Conservation (phyloP, 1,140 invertebrate species). For the Drosophila elegans region DNA sequence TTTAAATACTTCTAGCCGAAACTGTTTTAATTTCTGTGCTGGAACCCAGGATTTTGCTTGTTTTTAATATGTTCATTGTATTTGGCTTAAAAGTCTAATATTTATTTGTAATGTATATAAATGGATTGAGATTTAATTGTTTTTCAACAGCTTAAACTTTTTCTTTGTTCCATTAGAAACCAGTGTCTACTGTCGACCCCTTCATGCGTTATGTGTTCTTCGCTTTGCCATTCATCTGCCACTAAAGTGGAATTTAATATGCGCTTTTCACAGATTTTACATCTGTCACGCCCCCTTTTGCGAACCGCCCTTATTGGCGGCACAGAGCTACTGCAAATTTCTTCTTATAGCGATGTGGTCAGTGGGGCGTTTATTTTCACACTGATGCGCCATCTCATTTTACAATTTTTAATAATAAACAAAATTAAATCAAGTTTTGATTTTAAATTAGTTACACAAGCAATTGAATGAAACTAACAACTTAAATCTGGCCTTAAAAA, state of each 20-base stretch:
- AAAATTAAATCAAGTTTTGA: no score
- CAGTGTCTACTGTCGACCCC: slow-evolving; percentile 9
- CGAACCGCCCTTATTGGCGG: background rate
- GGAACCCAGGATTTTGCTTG: no score
- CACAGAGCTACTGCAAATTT: background rate
- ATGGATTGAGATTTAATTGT: no score
- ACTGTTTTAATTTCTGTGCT: no score
- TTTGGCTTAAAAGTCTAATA: no score
- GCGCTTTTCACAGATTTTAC: background rate
- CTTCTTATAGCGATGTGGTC: slow-evolving; percentile 12
- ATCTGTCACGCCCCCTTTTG: background rate
- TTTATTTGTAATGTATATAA: no score
- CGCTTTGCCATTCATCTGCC: slow-evolving; percentile 13
- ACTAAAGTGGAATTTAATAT: slow-evolving; percentile 38
- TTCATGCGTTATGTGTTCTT: slow-evolving; percentile 4
- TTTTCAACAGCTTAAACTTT: no score
- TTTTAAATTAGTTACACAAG: background rate
- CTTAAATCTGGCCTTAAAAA: no score
- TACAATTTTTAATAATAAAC: no score
- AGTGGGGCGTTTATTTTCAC: background rate
- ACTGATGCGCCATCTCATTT: no score
- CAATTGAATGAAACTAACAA: background rate
- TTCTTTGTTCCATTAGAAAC: background rate
- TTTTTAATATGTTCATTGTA: no score
- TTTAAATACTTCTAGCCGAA: no score